These are phyloP conservation scores for Catostomus latipinnis DNA, from an alignment of 2,797 vertebrate species.

Conservation along the genomic window DNA sequence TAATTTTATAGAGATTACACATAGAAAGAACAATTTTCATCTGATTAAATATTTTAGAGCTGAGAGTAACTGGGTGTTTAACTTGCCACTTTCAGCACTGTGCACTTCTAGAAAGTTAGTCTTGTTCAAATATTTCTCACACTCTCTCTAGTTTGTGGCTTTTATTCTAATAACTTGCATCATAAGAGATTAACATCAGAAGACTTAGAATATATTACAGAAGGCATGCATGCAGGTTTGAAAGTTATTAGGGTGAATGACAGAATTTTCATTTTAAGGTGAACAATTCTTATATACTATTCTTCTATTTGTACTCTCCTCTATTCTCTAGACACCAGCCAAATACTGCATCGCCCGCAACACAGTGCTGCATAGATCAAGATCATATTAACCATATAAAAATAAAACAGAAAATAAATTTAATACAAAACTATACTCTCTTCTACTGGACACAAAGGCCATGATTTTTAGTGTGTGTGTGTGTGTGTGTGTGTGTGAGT, in stretches of 20 bases:
- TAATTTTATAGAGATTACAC: too few species aligned
- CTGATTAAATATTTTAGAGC: too few species aligned
- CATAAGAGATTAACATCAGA: too few species aligned
- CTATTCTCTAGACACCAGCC: background rate
- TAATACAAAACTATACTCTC: constrained; percentile 49
- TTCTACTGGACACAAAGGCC: constrained; percentile 35
- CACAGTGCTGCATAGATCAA: constrained; percentile 17
- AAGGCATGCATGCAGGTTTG: too few species aligned
- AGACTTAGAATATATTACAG: too few species aligned
- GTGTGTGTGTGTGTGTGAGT: constrained; percentile 11
- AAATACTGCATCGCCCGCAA: constrained; percentile 7
- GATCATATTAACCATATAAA: constrained; percentile 26
- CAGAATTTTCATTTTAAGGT: background rate
- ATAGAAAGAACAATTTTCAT: too few species aligned
- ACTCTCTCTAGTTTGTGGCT: too few species aligned
- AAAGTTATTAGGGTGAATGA: background rate
- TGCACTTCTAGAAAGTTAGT: too few species aligned
- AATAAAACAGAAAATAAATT: constrained; percentile 51
- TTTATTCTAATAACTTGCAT: too few species aligned
- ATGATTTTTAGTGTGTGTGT: constrained; percentile 16
- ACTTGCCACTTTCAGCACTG: too few species aligned
- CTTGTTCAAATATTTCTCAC: too few species aligned
- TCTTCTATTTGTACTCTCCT: background rate
- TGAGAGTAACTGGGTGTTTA: too few species aligned
- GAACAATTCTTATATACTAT: background rate